Base-by-base conservation (phyloP, 2,888 invertebrate genomes). In the Diachrysia chrysitis region DNA sequence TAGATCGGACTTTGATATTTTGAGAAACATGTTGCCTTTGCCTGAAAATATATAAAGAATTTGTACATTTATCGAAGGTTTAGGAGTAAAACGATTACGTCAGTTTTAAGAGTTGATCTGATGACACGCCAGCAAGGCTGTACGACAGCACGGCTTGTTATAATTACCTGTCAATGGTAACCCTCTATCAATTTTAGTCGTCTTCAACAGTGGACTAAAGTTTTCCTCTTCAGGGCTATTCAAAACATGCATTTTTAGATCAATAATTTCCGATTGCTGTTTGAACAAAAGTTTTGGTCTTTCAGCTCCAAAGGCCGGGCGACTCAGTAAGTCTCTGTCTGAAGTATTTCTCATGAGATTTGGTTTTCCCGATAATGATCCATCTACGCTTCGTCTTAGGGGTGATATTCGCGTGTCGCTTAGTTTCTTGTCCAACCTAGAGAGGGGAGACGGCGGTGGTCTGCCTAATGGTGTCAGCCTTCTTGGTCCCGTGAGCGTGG, bases 181-280 rank as follows among this genome's bases (percentile, higher is more conserved):
- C 23, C 96, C 96, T 67, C 90, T 93, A 48, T 95, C 95, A 32
- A 86, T 79, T 69, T 91, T 94, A 14, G 87, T 87, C 23, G 86
- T 80, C 35, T 86, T 81, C 53, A 93, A 80, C 63, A 94, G 81
- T 1, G 92, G 87, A 77, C 88, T 92, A 46, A 89, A 92, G 76
- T 90, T 90, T 58, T 93, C 93, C 23, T 93, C 93, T 46, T 93
- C 92, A 0, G 91, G 91, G 82, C 92, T 93, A 19, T 84, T 91
- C 9, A 92, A 70, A 0, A 95, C 90, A 73, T 92, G 90, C 90
- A 95, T 95, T 81, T 94, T 95, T 57, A 95, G 79, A 74, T 95
- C 95, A 69, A 95, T 95, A 4, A 94, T 91, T 76, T 95, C 95
- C 0, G 95, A 93, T 21, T 94, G 93, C 67, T 95, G 95, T 68